Evolutionary conservation across 2,113 vertebrate species (phyloP).

Genomic region (Protobothrops mucrosquamatus): DNA sequence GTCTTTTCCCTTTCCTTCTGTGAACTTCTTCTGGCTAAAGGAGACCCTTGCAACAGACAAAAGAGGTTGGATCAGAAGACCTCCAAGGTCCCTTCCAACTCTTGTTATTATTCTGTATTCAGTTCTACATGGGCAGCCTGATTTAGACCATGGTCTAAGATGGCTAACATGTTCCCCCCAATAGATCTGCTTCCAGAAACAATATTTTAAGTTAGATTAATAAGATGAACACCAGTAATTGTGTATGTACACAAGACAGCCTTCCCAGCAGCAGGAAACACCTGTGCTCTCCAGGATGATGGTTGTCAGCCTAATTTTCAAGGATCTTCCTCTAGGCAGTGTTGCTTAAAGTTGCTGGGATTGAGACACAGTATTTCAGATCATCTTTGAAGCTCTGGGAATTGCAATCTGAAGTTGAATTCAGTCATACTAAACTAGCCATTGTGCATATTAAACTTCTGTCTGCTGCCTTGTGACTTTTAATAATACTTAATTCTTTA

Average conservation of each 20-base stretch:
- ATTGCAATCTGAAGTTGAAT: background rate
- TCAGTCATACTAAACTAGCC: background rate
- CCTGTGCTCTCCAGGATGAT: background rate
- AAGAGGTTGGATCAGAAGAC: too few species aligned
- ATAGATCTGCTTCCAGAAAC: background rate
- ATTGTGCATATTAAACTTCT: background rate
- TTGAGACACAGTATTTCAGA: background rate
- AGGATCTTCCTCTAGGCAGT: background rate
- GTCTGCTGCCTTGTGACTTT: background rate
- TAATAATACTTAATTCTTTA: background rate
- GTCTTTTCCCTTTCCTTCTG: background rate
- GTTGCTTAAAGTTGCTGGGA: background rate
- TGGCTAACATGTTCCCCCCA: background rate
- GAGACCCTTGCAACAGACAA: background rate
- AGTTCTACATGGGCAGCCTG: background rate
- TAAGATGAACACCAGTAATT: background rate
- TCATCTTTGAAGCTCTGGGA: background rate
- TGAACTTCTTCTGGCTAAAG: background rate
- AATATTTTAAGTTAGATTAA: background rate
- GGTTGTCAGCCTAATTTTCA: background rate
- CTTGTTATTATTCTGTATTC: too few species aligned
- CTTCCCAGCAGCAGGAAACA: background rate
- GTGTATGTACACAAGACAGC: background rate
- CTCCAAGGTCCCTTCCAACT: too few species aligned
- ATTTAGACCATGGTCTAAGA: background rate